Base-by-base conservation (phyloP, 2,113 vertebrate species). In the Boleophthalmus pectinirostris region DNA sequence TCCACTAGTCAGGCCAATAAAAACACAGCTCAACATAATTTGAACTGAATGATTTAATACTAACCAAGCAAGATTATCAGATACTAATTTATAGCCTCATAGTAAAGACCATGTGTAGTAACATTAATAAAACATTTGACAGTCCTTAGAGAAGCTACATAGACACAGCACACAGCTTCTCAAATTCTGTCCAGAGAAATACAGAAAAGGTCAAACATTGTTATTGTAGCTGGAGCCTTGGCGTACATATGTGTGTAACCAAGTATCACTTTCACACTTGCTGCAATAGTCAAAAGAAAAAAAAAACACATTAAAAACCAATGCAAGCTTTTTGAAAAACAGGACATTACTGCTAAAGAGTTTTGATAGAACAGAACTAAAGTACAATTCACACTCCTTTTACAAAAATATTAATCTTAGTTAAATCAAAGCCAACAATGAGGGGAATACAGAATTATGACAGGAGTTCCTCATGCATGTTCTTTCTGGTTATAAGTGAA, bases 321-420 rank as follows among this genome's bases (percentile, higher is more conserved):
- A 35, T 53, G 68, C 53, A 14, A 81, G 75, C 35, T 72, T 82
- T 43, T 69, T 80, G 69, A 49, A 82, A 74, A 54, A 74, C 78
- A 76, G 51, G 25, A 82, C 77, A 81, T 35, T 56, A 80, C 82
- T 79, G 86, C 77, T 77, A 72, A 74, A 83, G 24, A 18, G 54
- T 81, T 79, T 74, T 43, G 74, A 86, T 80, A 78, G 69, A 82
- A 82, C 80, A 82, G 69, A 82, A 83, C 80, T 77, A 70, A 82
- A 66, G 79, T 71, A 72, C 85, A 86, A 70, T 49, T 79, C 81
- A 86, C 81, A 79, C 69, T 82, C 58, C 1, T 68, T 61, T 60
- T 92, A 92, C 82, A 91, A 92, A 92, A 92, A 90, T 90, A 90
- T 92, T 88, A 35, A 78, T 88, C 83, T 86, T 73, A 56, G 77